Conservation (phyloP, 2,888 invertebrate species). For the Eilema caniola region DNA sequence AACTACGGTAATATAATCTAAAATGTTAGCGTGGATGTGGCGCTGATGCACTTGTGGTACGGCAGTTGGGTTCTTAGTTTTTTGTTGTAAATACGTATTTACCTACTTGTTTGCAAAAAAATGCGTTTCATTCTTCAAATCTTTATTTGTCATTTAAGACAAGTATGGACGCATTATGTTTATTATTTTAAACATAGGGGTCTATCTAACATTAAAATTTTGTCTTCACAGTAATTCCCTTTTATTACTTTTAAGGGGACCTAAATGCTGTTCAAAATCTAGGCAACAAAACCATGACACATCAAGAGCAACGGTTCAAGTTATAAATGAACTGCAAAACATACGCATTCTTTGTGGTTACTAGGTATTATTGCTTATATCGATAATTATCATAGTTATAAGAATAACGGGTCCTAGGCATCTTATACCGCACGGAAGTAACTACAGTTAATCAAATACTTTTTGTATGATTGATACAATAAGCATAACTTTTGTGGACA, state of each 20-base stretch:
- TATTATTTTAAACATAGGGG: too few species aligned
- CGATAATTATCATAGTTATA: constrained; percentile 1
- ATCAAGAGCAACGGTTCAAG: constrained; percentile 15
- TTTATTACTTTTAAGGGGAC: not conserved
- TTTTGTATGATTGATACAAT: constrained; percentile 39
- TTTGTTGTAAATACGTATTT: too few species aligned
- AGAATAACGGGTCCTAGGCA: constrained; percentile 12
- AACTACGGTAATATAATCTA: too few species aligned
- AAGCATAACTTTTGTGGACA: constrained; percentile 15
- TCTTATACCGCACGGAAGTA: not conserved
- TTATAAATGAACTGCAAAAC: constrained; percentile 28
- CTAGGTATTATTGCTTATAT: constrained; percentile 7
- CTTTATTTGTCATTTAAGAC: too few species aligned
- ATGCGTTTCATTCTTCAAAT: too few species aligned
- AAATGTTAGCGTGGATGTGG: too few species aligned
- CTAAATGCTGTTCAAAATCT: constrained; percentile 35
- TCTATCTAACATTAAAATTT: too few species aligned
- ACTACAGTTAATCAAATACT: constrained; percentile 43
- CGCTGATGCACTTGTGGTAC: too few species aligned
- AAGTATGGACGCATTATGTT: too few species aligned
- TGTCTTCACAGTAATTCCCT: not conserved
- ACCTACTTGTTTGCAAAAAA: too few species aligned
- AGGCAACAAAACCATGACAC: constrained; percentile 33
- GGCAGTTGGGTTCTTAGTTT: too few species aligned
- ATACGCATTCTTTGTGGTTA: constrained; percentile 23